A percentile compares a stretch with the other conserved stretches of the same genome.
These are phyloP conservation scores for Suillia variegata DNA, from an alignment of 2,888 invertebrate species.

Conservation along the genomic window DNA sequence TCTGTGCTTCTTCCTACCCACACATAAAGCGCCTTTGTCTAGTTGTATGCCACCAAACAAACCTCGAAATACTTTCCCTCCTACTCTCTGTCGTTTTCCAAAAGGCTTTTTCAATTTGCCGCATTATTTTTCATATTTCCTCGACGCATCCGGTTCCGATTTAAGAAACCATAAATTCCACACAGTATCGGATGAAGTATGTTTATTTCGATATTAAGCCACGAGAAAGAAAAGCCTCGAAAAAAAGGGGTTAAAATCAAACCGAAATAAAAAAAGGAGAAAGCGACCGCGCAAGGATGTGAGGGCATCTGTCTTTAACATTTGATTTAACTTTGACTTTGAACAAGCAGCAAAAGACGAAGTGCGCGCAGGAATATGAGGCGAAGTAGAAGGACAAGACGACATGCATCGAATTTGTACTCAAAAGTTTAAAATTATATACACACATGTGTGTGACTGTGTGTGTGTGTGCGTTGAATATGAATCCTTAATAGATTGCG, in stretches of 20 bases:
- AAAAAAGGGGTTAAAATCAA: conserved; percentile 1
- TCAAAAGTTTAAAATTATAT: too few species aligned
- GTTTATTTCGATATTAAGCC: conserved; percentile 50
- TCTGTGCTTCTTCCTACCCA: neutral
- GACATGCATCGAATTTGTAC: too few species aligned
- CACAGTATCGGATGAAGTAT: conserved; percentile 50
- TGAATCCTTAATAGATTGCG: conserved; percentile 33
- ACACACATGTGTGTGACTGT: neutral
- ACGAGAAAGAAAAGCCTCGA: conserved; percentile 26
- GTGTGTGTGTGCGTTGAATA: conserved; percentile 30
- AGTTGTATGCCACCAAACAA: too few species aligned
- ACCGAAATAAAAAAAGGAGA: too few species aligned
- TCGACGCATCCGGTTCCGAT: conserved; percentile 29
- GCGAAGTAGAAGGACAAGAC: too few species aligned
- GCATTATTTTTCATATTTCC: conserved; percentile 7
- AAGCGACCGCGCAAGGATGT: neutral
- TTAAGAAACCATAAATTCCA: conserved; percentile 50
- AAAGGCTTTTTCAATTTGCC: conserved; percentile 11
- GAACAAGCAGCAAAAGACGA: neutral
- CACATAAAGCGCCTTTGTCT: too few species aligned
- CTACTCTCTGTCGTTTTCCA: too few species aligned
- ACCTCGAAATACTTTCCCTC: neutral
- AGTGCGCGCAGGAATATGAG: too few species aligned
- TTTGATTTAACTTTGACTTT: conserved; percentile 43
- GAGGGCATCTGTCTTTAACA: conserved; percentile 34